These are phyloP conservation scores for Heliconius ethilla DNA, from an alignment of 2,888 invertebrate genomes.

Conservation along the genomic window DNA sequence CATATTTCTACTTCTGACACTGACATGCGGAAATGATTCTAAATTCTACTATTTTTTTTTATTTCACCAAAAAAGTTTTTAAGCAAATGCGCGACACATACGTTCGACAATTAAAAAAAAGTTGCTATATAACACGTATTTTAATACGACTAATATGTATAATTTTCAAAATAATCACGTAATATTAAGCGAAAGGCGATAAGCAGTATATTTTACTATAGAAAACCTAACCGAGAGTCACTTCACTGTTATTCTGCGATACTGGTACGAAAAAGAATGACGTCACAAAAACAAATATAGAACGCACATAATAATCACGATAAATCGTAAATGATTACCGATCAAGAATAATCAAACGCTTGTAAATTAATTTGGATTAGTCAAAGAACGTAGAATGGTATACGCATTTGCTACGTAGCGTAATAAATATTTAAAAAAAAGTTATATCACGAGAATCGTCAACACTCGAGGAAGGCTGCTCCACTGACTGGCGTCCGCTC, in stretches of 20 bases:
- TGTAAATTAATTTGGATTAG: neutral
- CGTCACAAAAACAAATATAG: slow-evolving; percentile 22
- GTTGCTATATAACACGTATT: neutral
- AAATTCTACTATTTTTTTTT: neutral
- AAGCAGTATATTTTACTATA: neutral
- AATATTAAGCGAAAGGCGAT: neutral
- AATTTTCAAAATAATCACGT: neutral
- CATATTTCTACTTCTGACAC: neutral
- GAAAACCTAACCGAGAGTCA: neutral
- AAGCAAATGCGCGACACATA: neutral
- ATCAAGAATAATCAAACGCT: slow-evolving; percentile 2
- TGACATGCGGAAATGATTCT: neutral
- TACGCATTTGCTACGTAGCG: neutral
- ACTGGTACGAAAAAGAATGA: slow-evolving; percentile 19
- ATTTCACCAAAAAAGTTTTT: slow-evolving; percentile 7
- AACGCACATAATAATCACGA: slow-evolving; percentile 8
- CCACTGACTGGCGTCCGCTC: slow-evolving; percentile 23
- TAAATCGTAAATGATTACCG: neutral
- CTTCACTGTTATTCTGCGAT: slow-evolving; percentile 9
- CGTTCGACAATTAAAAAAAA: neutral
- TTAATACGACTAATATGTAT: neutral
- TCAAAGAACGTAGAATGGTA: neutral
- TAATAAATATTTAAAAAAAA: neutral
- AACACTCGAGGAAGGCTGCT: neutral
- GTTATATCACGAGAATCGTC: neutral